These are phyloP conservation scores for Andrena haemorrhoa DNA, from an alignment of 2,888 invertebrate genomes.

Conservation along the genomic window DNA sequence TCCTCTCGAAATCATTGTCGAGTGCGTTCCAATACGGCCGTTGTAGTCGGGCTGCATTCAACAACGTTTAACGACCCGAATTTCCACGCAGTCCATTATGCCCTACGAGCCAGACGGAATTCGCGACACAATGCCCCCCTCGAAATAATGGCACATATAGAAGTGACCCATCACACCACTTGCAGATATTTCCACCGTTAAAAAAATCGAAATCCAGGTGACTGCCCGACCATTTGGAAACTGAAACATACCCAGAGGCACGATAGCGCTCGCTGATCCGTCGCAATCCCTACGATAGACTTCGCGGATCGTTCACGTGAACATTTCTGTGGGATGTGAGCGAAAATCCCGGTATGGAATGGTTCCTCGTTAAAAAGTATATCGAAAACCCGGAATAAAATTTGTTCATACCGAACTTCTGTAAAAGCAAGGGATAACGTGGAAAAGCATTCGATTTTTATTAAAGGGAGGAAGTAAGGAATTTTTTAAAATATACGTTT, in stretches of 20 bases:
- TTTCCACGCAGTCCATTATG: neutral
- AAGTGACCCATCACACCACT: neutral
- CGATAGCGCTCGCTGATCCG: neutral
- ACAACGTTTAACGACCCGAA: neutral
- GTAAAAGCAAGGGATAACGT: no score
- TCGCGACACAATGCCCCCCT: neutral
- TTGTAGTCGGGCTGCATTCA: neutral
- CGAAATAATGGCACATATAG: neutral
- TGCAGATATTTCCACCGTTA: neutral
- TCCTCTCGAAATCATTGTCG: neutral
- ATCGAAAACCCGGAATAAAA: no score
- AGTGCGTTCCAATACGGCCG: neutral
- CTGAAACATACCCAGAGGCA: slow-evolving; percentile 4
- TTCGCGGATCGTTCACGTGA: neutral
- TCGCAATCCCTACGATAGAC: neutral
- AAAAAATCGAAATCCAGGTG: neutral
- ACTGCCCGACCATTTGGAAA: neutral
- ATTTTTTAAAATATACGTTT: no score
- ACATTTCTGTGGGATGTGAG: no score
- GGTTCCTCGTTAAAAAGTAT: no score
- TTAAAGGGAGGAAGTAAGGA: no score
- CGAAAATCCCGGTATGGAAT: no score
- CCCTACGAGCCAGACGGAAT: neutral
- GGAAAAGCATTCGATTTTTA: no score
- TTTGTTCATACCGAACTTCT: no score